These are phyloP conservation scores for Trinectes maculatus DNA, from an alignment of 2,113 vertebrate genomes.

Conservation along the genomic window DNA sequence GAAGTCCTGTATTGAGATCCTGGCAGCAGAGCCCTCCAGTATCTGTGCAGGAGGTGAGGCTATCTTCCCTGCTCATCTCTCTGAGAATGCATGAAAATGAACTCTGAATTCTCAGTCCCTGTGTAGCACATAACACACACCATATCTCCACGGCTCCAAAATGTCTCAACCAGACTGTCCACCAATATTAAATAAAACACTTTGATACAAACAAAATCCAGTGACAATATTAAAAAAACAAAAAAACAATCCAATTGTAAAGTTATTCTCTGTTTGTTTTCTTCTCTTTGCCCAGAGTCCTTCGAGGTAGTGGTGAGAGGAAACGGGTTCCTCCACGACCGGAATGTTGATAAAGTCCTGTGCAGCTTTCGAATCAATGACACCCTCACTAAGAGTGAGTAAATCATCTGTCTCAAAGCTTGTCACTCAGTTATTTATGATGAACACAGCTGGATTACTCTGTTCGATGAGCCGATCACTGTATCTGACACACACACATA, in stretches of 20 bases:
- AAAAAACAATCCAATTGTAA: too few relatives aligned
- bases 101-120: neutral
- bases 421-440: neutral
- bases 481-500: too few relatives aligned
- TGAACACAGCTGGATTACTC: conserved; percentile 24
- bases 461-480: too few relatives aligned
- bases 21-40: conserved; percentile 95
- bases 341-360: conserved; percentile 92
- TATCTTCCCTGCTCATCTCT: neutral
- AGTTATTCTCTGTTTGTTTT: conserved; percentile 3
- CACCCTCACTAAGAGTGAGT: conserved; percentile 93
- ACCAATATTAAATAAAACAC: neutral
- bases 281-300: conserved; percentile 81
- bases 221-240: neutral
- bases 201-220: neutral
- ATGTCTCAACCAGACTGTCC: neutral
- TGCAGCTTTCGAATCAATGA: conserved; percentile 98
- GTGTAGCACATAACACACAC: neutral
- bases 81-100: neutral
- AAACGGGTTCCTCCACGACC: conserved; percentile 93
- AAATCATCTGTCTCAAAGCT: neutral
- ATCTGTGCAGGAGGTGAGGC: conserved; percentile 97
- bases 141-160: neutral
- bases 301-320: conserved; percentile 96
- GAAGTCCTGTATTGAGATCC: conserved; percentile 97